phyloP scores from a whole-genome alignment of 2,888 invertebrate species.

The Alsophila aescularia region DNA sequence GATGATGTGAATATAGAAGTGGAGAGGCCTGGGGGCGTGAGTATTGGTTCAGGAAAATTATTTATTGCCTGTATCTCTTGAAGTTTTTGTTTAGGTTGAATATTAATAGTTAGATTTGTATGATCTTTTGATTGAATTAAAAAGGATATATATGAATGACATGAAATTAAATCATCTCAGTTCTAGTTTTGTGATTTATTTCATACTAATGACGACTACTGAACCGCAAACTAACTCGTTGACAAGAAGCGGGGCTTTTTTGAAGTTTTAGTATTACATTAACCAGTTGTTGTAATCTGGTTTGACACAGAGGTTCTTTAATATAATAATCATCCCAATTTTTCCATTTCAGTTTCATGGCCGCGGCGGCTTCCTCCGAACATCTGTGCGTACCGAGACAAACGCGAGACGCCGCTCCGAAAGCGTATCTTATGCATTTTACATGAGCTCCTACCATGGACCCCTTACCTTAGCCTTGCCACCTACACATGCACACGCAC shows the following conservation, averaged over 20 bases:
- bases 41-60: too few species aligned
- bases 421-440: conserved; percentile 87
- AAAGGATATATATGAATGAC: too few species aligned
- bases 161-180: too few species aligned
- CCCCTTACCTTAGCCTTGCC: conserved; percentile 42
- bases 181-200: too few species aligned
- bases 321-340: conserved; percentile 37
- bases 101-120: background rate
- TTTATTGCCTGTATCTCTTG: background rate
- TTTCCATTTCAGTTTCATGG: conserved; percentile 58
- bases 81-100: background rate
- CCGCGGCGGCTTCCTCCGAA: conserved; percentile 69
- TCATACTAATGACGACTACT: too few species aligned
- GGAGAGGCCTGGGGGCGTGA: background rate
- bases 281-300: background rate
- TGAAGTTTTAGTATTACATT: too few species aligned
- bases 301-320: background rate
- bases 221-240: too few species aligned
- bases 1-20: background rate
- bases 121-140: too few species aligned
- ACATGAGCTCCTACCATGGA: conserved; percentile 76
- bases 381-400: conserved; percentile 75
- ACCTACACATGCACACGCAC: conserved; percentile 50
- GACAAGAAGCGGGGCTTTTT: too few species aligned
- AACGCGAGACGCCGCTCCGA: conserved; percentile 64